These are phyloP conservation scores for Meriones psammophilus DNA, from an alignment of 2,797 vertebrate species.

Conservation along the genomic window DNA sequence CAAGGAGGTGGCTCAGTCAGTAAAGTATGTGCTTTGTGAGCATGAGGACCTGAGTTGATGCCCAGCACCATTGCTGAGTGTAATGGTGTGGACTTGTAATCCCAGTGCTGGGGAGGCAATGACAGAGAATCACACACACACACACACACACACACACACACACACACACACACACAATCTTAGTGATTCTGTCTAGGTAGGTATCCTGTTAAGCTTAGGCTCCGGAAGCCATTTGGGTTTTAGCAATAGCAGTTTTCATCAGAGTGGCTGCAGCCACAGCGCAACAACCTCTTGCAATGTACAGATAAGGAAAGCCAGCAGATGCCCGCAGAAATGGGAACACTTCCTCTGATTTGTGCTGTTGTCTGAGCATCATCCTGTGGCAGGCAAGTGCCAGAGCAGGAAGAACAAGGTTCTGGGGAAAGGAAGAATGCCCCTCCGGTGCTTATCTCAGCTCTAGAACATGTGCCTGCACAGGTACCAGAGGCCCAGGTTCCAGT, in stretches of 20 bases:
- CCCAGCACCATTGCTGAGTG: not conserved
- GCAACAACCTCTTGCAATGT: not conserved
- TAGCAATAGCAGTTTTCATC: not conserved
- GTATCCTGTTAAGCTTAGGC: not conserved
- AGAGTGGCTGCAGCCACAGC: not conserved
- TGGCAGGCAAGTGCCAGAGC: not conserved
- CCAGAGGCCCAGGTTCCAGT: not conserved
- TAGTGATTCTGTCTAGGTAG: not conserved
- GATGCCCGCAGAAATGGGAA: not conserved
- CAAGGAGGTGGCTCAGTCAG: not conserved
- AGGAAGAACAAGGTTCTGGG: not conserved
- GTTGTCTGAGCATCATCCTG: not conserved
- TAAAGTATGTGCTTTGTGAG: not conserved
- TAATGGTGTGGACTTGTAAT: not conserved
- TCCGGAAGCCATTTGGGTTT: not conserved
- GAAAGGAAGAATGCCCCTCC: not conserved
- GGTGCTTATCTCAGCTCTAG: not conserved
- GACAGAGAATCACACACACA: too few species aligned
- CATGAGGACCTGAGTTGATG: not conserved
- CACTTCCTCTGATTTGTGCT: not conserved
- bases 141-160: not conserved
- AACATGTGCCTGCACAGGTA: not conserved
- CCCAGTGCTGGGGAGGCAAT: not conserved
- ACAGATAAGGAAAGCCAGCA: not conserved
- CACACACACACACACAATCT: not conserved